Evolutionary conservation across 1,140 invertebrate species (phyloP), one percentile per base, ranked within the genome.

Genomic region (Caenorhabditis briggsae): DNA sequence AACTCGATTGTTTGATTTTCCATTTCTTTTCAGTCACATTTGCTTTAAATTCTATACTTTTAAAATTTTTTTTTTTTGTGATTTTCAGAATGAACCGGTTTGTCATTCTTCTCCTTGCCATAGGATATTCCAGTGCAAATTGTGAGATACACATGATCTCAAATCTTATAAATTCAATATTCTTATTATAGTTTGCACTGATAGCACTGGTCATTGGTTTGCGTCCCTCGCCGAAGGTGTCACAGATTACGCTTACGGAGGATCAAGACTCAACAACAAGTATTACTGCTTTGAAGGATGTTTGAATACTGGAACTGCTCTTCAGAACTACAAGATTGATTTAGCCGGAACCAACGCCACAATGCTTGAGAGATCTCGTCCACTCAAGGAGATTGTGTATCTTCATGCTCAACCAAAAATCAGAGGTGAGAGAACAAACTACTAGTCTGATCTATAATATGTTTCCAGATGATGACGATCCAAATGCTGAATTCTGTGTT

Each of bases 281-380:
- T 86, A 64, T 18, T 86, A 70, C 78, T 86, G 85, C 25, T 86
- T 64, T n/a, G 85, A 86, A 61, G 85, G 59, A 25, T 86, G 85
- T 18, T 59, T 86, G 25, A 86, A 86, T 55, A 86, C 85, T 16
- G 74, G 55, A 48, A 86, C 70, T 46, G 85, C 55, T 59, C 23
- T 70, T 23, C 85, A 86, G 18, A 82, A 86, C 50, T 86, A 70
- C 41, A 86, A 86, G 33, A 56, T 86, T 65, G 18, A 11, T 25
- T 18, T 83, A 16, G 14, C 82, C 6, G 58, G 82, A 83, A 83
- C 14, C 2, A 59, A 83, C n/a, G 82, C 12, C 14, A 83, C 55
- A n/a, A 20, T 16, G 23, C 33, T 48, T 41, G 82, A 64, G 20
- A 83, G 82, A 58, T 33, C 56, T 58, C 82, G 56, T 18, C 7